Evolutionary conservation across 2,797 vertebrate genomes (phyloP).

Genomic region (Sebastes matsubarae): DNA sequence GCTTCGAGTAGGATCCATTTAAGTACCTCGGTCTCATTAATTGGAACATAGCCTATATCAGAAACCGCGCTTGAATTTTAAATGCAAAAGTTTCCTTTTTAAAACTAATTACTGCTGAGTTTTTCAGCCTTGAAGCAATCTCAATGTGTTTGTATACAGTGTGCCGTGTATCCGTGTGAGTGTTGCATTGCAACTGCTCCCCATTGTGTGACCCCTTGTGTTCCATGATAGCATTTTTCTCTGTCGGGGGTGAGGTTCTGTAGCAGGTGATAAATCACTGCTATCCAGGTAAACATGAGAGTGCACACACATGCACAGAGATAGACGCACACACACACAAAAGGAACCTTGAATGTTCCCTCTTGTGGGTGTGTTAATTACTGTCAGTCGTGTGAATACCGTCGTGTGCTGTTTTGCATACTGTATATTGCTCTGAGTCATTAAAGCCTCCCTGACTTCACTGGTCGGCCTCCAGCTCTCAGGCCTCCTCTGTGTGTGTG

Average conservation of each 20-base stretch:
- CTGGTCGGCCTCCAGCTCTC: slow-evolving; percentile 19
- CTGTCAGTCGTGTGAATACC: slow-evolving; percentile 19
- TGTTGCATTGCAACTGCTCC: not conserved
- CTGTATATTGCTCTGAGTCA: slow-evolving; percentile 52
- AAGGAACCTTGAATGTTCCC: slow-evolving; percentile 19
- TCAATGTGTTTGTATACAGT: slow-evolving; percentile 2
- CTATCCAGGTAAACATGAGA: slow-evolving; percentile 37
- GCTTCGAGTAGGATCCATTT: slow-evolving; percentile 30
- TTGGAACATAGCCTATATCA: slow-evolving; percentile 28
- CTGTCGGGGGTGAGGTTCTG: slow-evolving; percentile 16
- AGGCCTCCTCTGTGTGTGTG: slow-evolving; percentile 9
- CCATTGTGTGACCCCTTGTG: slow-evolving; percentile 22
- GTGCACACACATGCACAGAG: not conserved
- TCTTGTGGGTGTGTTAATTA: slow-evolving; percentile 30
- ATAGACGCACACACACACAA: not conserved
- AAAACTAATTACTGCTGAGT: slow-evolving; percentile 45
- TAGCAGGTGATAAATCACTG: slow-evolving; percentile 56
- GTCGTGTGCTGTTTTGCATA: slow-evolving; percentile 31
- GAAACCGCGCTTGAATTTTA: slow-evolving; percentile 12
- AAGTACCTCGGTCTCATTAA: slow-evolving; percentile 33
- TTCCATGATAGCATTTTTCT: slow-evolving; percentile 38
- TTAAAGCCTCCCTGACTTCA: slow-evolving; percentile 40
- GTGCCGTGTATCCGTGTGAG: not conserved
- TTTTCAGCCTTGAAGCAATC: slow-evolving; percentile 36
- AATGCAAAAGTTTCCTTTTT: slow-evolving; percentile 26